A percentile compares a stretch with the other conserved stretches of the same genome.
These are phyloP conservation scores for Sphenodon punctatus DNA, from an alignment of 2,797 vertebrate genomes.

Conservation along the genomic window DNA sequence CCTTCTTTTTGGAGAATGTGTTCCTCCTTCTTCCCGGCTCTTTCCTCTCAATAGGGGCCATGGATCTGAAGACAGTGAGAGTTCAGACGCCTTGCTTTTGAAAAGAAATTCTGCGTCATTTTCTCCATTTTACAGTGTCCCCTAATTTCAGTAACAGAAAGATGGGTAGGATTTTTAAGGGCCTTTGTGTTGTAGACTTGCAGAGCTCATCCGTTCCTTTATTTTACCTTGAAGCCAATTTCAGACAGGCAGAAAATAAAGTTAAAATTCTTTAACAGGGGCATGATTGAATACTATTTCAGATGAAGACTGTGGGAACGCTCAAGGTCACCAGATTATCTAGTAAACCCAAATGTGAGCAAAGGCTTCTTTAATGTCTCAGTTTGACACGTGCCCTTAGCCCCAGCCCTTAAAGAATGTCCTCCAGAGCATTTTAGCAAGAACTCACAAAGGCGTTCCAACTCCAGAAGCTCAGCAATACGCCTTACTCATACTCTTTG, in stretches of 20 bases:
- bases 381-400: not conserved
- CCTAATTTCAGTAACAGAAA: constrained; percentile 13
- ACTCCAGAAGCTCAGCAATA: not conserved
- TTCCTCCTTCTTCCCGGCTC: not conserved
- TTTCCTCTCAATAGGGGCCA: not conserved
- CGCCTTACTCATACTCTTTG: not conserved
- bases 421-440: not conserved
- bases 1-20: not conserved
- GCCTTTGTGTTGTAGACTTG: constrained; percentile 27
- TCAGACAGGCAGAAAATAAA: constrained; percentile 11
- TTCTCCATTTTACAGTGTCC: not conserved
- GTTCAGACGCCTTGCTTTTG: not conserved
- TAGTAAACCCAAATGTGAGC: not conserved
- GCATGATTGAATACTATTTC: not conserved
- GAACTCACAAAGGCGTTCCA: not conserved
- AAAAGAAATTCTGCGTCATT: not conserved
- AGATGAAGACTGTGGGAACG: not conserved
- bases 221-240: constrained; percentile 7
- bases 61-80: not conserved
- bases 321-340: not conserved
- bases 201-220: constrained; percentile 24
- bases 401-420: not conserved
- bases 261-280: not conserved
- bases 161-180: not conserved
- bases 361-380: constrained; percentile 7